Conservation (phyloP, 1,140 invertebrate species). For the Drusus annulatus region DNA sequence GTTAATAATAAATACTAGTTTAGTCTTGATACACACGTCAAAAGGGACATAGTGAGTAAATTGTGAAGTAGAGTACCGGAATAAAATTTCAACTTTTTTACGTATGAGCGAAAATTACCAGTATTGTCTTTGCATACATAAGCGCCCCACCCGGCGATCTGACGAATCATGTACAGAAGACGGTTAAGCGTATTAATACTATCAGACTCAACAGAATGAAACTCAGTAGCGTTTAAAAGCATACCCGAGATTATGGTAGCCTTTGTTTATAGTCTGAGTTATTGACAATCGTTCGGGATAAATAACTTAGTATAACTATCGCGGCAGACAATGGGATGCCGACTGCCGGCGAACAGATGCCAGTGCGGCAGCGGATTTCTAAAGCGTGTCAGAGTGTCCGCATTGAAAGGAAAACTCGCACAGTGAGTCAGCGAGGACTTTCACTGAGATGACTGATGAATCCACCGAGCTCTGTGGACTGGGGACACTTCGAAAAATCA, state of each 20-base stretch:
- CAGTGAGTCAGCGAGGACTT: constrained; percentile 18
- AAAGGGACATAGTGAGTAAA: no score
- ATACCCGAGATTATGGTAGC: no score
- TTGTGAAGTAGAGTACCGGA: no score
- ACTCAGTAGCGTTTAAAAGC: constrained; percentile 4
- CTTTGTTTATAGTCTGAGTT: neutral
- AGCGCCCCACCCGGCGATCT: no score
- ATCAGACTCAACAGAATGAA: neutral
- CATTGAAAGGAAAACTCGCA: constrained; percentile 23
- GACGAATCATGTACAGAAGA: no score
- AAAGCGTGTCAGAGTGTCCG: constrained; percentile 13
- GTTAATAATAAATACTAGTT: no score
- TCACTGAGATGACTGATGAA: constrained; percentile 8
- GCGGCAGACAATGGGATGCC: constrained; percentile 25
- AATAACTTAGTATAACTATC: neutral
- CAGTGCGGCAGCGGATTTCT: constrained; percentile 18
- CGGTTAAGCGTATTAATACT: no score
- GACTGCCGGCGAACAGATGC: neutral
- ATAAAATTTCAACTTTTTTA: no score
- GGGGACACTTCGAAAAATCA: neutral
- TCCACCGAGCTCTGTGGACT: neutral
- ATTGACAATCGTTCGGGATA: neutral
- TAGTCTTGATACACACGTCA: no score
- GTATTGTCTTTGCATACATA: no score
- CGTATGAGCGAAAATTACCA: no score